Evolutionary conservation across 35 echinoderm and acorn worm genomes (phyloP).

Genomic region (Holothuria glaberrima): DNA sequence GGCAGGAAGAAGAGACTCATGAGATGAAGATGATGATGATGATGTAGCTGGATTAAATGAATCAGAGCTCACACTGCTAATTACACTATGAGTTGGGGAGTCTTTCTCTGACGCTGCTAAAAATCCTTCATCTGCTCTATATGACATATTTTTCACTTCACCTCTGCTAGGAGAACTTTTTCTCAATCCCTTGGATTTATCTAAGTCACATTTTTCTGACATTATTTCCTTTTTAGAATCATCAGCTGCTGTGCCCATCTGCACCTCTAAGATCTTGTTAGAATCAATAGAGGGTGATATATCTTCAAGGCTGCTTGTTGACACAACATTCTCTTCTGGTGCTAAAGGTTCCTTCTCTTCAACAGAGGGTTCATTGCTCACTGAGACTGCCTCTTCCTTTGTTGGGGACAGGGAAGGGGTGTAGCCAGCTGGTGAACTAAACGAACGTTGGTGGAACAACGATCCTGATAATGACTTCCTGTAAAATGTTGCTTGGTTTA

Average conservation of each 20-base stretch:
- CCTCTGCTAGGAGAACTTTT: too few relatives aligned
- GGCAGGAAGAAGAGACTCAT: background rate
- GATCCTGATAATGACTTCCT: constrained; percentile 5
- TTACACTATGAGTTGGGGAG: constrained; percentile 23
- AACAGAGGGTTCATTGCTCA: background rate
- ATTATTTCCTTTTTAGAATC: too few relatives aligned
- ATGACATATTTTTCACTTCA: too few relatives aligned
- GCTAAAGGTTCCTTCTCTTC: background rate
- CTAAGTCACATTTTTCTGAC: too few relatives aligned
- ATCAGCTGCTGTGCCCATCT: background rate
- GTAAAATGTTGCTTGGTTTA: constrained; percentile 39
- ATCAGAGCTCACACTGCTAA: constrained; percentile 38
- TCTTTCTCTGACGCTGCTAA: background rate
- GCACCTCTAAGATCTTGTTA: background rate
- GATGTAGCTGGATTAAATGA: constrained; percentile 27
- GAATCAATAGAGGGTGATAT: background rate
- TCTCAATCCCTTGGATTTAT: too few relatives aligned
- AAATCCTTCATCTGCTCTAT: background rate
- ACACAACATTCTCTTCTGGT: background rate
- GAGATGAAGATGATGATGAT: constrained; percentile 41
- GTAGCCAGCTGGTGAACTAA: background rate
- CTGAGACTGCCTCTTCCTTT: constrained; percentile 13
- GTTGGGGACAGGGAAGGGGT: constrained; percentile 8
- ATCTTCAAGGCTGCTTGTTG: too few relatives aligned
- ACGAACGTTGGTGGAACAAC: constrained; percentile 13